A percentile compares a stretch with the other conserved stretches of the same genome.
Conservation (phyloP, 2,888 invertebrate species). For the Bursaphelenchus okinawaensis region DNA sequence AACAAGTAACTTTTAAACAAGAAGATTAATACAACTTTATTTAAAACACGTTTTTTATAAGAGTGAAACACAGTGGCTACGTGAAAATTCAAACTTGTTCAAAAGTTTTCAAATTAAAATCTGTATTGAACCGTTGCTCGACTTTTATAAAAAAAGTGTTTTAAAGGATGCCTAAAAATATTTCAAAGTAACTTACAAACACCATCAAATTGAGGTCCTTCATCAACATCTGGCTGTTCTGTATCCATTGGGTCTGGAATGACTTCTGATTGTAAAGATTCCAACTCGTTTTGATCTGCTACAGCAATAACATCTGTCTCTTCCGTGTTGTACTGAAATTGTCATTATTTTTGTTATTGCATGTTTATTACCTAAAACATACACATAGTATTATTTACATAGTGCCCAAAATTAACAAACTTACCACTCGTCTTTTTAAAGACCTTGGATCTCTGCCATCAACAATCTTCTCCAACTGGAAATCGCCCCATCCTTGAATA, state of each 20-base stretch:
- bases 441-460: conserved; percentile 19
- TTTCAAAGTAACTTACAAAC: conserved; percentile 11
- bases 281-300: conserved; percentile 60
- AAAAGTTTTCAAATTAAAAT: too few species aligned
- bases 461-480: conserved; percentile 76
- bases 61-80: too few species aligned
- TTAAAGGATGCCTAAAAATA: too few species aligned
- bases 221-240: conserved; percentile 89
- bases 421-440: conserved; percentile 12
- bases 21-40: too few species aligned
- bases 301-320: conserved; percentile 27
- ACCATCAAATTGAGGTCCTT: background rate
- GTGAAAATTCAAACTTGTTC: too few species aligned
- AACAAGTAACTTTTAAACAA: too few species aligned
- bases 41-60: too few species aligned
- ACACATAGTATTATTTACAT: background rate
- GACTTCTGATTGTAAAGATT: conserved; percentile 68
- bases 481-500: conserved; percentile 85
- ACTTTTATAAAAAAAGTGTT: too few species aligned
- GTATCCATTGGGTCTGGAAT: conserved; percentile 77
- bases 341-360: too few species aligned
- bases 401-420: background rate
- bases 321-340: conserved; percentile 10
- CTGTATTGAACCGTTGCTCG: background rate
- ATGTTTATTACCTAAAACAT: too few species aligned